Conservation (phyloP, 2,797 vertebrate species). For the Sus cebifrons region DNA sequence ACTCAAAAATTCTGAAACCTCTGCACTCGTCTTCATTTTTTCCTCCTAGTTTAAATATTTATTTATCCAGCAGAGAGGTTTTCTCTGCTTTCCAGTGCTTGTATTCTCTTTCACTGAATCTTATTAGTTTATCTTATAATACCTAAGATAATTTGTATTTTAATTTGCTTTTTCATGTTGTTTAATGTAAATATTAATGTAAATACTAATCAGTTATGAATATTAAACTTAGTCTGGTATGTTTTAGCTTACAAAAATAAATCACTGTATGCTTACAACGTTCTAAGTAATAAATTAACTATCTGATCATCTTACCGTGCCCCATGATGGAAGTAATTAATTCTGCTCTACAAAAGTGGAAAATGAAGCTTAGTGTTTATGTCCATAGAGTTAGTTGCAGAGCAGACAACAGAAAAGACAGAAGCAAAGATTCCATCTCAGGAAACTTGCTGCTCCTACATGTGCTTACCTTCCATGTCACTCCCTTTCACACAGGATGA, state of each 20-base stretch:
- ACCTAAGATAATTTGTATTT: neutral
- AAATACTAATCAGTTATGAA: constrained; percentile 10
- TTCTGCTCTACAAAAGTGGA: neutral
- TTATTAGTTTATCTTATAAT: neutral
- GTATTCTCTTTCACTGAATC: neutral
- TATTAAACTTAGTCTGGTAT: neutral
- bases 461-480: neutral
- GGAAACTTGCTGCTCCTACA: neutral
- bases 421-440: neutral
- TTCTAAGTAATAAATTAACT: neutral
- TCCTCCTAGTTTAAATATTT: neutral
- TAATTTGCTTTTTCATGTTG: neutral
- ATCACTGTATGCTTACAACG: neutral
- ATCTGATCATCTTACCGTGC: neutral
- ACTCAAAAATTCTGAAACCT: neutral
- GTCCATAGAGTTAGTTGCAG: neutral
- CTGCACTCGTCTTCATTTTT: neutral
- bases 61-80: neutral
- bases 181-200: neutral
- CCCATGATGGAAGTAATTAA: neutral
- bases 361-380: neutral
- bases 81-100: neutral
- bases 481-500: neutral
- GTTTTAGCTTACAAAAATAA: neutral
- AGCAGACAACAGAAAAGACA: neutral